These are phyloP conservation scores for Drepana falcataria DNA, from an alignment of 2,888 invertebrate species.

Conservation along the genomic window DNA sequence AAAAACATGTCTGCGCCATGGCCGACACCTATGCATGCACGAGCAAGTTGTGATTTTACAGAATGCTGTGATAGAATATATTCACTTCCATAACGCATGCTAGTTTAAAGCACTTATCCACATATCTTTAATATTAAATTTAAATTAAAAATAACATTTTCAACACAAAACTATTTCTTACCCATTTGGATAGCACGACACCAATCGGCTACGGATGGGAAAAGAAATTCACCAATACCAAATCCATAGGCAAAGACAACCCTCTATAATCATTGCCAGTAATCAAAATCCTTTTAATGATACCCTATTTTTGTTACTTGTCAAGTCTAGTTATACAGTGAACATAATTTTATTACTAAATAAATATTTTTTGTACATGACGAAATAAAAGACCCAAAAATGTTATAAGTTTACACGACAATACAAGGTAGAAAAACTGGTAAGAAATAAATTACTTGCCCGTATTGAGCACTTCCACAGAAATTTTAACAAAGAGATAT, in stretches of 20 bases:
- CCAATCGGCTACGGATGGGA: slow-evolving; percentile 78
- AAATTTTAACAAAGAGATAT: too few species aligned
- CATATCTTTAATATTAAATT: slow-evolving; percentile 37
- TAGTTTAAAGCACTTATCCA: slow-evolving; percentile 42
- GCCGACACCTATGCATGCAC: slow-evolving; percentile 70
- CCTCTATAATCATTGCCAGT: slow-evolving; percentile 57
- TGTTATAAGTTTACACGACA: too few species aligned
- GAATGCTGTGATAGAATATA: slow-evolving; percentile 18
- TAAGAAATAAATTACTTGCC: too few species aligned
- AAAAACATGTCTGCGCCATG: slow-evolving; percentile 79
- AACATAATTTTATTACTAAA: neutral
- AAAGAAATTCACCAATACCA: slow-evolving; percentile 59
- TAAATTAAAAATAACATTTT: slow-evolving; percentile 47
- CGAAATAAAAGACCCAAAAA: too few species aligned
- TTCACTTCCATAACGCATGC: slow-evolving; percentile 45
- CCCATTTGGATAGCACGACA: slow-evolving; percentile 78
- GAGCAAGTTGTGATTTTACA: slow-evolving; percentile 20
- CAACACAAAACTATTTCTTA: slow-evolving; percentile 70
- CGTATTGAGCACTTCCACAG: too few species aligned
- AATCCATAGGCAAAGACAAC: slow-evolving; percentile 39
- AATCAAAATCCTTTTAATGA: slow-evolving; percentile 10
- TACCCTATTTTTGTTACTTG: too few species aligned
- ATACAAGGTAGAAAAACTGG: too few species aligned
- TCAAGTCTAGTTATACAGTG: too few species aligned
- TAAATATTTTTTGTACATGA: too few species aligned